phyloP scores from a whole-genome alignment of 2,888 invertebrate genomes.

The Heliconius charithonia region DNA sequence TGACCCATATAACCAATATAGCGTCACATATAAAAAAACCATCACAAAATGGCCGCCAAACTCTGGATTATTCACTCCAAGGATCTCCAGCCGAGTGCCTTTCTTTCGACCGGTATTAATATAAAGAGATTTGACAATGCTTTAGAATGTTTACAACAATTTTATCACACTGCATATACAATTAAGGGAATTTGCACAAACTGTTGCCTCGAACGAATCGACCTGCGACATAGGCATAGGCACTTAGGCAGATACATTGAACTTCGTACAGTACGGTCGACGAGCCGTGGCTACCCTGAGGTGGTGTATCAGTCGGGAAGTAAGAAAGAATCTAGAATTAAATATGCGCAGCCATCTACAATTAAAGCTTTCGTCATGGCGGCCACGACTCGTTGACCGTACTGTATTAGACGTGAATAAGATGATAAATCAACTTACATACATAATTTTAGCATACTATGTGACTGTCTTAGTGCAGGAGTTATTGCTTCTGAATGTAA shows the following conservation, averaged over 20 bases:
- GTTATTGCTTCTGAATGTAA: not conserved
- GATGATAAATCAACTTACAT: not conserved
- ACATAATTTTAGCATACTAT: not conserved
- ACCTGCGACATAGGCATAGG: conserved; percentile 23
- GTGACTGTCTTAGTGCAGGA: not conserved
- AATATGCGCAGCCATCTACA: not conserved
- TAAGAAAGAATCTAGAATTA: not conserved
- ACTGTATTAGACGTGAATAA: conserved; percentile 2
- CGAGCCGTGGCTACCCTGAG: not conserved
- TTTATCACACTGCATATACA: not conserved
- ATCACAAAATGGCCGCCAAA: conserved; percentile 53
- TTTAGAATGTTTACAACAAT: conserved; percentile 18
- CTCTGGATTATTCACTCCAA: conserved; percentile 67
- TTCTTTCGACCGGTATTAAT: not conserved
- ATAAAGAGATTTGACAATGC: conserved; percentile 19
- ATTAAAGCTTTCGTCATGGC: not conserved
- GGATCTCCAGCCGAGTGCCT: conserved; percentile 15
- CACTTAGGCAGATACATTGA: conserved; percentile 20
- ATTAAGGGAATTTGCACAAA: conserved; percentile 7
- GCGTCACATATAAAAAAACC: conserved; percentile 47
- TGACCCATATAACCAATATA: not conserved
- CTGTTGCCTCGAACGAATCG: conserved; percentile 16
- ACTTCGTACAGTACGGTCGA: no score
- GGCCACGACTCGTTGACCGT: not conserved
- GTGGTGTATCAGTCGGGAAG: not conserved